These are phyloP conservation scores for Phoxinus phoxinus DNA, from an alignment of 2,113 vertebrate genomes.

Conservation along the genomic window DNA sequence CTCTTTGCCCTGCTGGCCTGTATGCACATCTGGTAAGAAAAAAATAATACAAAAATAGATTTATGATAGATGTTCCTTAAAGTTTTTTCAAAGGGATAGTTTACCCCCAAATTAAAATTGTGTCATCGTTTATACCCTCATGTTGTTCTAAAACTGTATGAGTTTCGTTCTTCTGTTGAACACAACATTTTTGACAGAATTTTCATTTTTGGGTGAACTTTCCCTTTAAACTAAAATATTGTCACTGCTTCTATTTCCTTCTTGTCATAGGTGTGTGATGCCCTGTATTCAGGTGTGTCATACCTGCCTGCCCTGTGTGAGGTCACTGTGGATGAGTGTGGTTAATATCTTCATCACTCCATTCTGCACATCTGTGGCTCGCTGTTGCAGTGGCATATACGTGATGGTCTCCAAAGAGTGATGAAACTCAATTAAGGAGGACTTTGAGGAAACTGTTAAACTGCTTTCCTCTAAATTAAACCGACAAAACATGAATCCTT, in stretches of 20 bases:
- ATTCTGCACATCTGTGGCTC: conserved; percentile 73
- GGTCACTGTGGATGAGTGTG: conserved; percentile 73
- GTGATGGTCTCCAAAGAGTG: conserved; percentile 60
- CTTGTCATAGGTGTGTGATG: conserved; percentile 75
- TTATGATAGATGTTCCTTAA: background rate
- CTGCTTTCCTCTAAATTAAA: background rate
- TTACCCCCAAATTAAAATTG: too few species aligned
- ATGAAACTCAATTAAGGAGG: conserved; percentile 9
- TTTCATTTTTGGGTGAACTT: too few species aligned
- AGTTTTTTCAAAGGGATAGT: background rate
- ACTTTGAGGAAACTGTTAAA: background rate
- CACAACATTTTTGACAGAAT: too few species aligned
- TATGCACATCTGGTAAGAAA: conserved; percentile 79
- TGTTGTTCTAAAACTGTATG: too few species aligned
- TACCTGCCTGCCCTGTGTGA: conserved; percentile 76
- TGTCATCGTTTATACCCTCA: too few species aligned
- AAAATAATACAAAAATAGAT: too few species aligned
- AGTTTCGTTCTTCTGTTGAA: too few species aligned
- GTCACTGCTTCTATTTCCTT: background rate
- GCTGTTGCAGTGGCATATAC: conserved; percentile 71
- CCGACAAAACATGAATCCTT: background rate
- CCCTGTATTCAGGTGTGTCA: conserved; percentile 79
- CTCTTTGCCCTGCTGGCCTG: conserved; percentile 76
- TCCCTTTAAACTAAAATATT: background rate
- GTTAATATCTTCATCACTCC: conserved; percentile 75